Evolutionary conservation across 2,113 vertebrate species (phyloP).

Genomic region (Tetrao urogallus): DNA sequence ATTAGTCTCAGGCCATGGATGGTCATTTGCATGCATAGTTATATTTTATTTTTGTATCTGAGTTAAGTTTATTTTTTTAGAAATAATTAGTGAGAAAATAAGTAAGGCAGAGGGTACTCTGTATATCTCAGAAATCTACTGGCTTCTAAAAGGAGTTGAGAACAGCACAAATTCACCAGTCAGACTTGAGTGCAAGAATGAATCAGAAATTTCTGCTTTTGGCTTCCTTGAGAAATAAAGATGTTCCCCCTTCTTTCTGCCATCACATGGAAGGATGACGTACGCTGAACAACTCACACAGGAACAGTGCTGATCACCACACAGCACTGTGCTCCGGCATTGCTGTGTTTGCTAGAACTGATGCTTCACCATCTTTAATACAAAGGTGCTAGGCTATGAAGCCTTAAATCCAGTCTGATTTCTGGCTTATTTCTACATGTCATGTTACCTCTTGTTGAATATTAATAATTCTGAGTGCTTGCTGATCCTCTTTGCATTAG

Average conservation of each 20-base stretch:
- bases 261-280: neutral
- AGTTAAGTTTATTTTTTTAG: neutral
- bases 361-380: neutral
- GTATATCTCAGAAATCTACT: neutral
- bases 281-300: neutral
- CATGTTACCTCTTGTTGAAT: neutral
- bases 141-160: neutral
- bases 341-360: neutral
- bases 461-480: neutral
- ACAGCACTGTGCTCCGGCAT: neutral
- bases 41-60: neutral
- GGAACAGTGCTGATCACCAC: rapidly evolving
- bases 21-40: neutral
- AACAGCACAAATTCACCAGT: neutral
- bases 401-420: neutral
- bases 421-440: neutral
- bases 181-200: neutral
- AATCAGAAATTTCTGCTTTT: neutral
- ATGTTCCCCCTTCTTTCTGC: neutral
- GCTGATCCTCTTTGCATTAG: neutral
- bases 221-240: neutral
- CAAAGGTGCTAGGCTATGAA: neutral
- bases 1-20: neutral
- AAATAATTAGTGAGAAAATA: neutral
- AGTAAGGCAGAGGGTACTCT: neutral